Percentiles rank a stretch among this genome's conserved stretches.
These are phyloP conservation scores for Drosophila parthenogenetica DNA, from an alignment of 2,888 invertebrate genomes.

Conservation along the genomic window DNA sequence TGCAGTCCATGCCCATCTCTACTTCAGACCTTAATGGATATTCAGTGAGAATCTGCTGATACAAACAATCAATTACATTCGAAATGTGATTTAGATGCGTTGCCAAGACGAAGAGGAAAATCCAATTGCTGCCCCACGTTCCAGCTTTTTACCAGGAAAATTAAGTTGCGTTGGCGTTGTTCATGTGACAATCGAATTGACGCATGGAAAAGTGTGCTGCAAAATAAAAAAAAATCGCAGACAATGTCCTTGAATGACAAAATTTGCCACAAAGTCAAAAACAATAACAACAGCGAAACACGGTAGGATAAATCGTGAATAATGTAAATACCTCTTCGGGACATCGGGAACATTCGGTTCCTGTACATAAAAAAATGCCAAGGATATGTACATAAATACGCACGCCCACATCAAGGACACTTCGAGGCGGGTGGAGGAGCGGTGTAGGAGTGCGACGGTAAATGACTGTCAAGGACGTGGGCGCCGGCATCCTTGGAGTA, in stretches of 20 bases:
- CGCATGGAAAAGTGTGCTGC: conserved; percentile 31
- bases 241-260: conserved; percentile 66
- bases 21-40: not conserved
- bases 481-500: conserved; percentile 63
- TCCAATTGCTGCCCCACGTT: conserved; percentile 15
- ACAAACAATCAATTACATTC: conserved; percentile 1
- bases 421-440: conserved; percentile 13
- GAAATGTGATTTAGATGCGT: conserved; percentile 10
- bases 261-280: conserved; percentile 60
- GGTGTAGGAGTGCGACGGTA: conserved; percentile 19
- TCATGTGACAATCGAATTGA: conserved; percentile 43
- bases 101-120: conserved; percentile 3
- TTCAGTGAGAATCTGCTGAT: not conserved
- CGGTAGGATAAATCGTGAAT: conserved; percentile 6
- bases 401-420: conserved; percentile 13
- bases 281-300: conserved; percentile 10
- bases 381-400: conserved; percentile 41
- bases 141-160: conserved; percentile 1
- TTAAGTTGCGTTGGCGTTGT: conserved; percentile 13
- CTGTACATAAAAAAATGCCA: conserved; percentile 36
- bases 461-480: conserved; percentile 75
- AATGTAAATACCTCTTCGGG: conserved; percentile 30
- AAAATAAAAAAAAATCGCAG: conserved; percentile 55
- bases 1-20: too few relatives aligned
- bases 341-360: conserved; percentile 32